Evolutionary conservation across 1,140 invertebrate genomes (phyloP), one percentile per base, ranked within the genome.

Genomic region (Drosophila tropicalis): DNA sequence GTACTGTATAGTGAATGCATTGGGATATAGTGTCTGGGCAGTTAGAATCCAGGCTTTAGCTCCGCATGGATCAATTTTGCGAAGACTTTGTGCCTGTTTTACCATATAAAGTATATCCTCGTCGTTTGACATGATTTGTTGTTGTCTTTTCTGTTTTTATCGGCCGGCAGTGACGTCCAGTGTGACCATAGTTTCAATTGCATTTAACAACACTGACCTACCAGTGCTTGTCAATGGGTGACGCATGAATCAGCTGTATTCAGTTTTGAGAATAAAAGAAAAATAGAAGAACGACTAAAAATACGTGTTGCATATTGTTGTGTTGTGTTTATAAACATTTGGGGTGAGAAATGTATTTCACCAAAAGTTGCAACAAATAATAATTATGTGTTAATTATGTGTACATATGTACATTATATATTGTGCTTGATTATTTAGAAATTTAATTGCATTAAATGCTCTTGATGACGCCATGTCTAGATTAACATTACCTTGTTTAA

Each of bases 41-140:
- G 96, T 97, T n/a, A 98, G 94, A 92, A 98, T 95, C 97, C 97
- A 98, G 19, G 97, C 96, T 94, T 97, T 97, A 1, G 97, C 96
- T 36, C 95, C 94, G 92, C 94, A 94, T 68, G 96, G 94, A 92
- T 97, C 96, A 36, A 90, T 93, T 64, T 89, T 84, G 2, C 85
- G 72, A 7, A 90, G 32, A 12, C 47, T 76, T 71, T 89, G 81
- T 1, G 85, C 85, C 25, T 89, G 66, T n/a, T 75, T 73, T 0
- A 89, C 73, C 76, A 89, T 81, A 72, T 84, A 89, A 55, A 66
- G 44, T 19, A 81, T 74, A 62, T 89, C 82, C 44, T 87, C 84
- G 5, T 89, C 80, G 51, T 40, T 64, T 10, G 51, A n/a, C 74
- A 76, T 76, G 17, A 40, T 75, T 58, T 10, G 2, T 2, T 32